Percentiles rank a stretch among this genome's conserved stretches.
Evolutionary conservation across 2,888 invertebrate genomes (phyloP).

Genomic region (Netelia inedita): DNA sequence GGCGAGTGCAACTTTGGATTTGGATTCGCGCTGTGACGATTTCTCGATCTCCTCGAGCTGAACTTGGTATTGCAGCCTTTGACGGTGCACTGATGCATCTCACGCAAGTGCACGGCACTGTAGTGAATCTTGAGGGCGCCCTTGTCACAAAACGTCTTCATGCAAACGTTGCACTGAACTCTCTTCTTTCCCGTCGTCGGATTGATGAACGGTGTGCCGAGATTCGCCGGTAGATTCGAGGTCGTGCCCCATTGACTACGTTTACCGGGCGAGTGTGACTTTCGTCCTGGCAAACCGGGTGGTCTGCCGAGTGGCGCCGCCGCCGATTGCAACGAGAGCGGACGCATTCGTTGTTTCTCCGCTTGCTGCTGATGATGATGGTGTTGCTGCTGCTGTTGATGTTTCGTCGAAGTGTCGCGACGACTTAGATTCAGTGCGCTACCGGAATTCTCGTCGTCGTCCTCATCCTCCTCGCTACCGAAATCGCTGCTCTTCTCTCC

Average conservation of each 20-base stretch:
- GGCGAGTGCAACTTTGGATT: constrained; percentile 99
- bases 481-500: constrained; percentile 86
- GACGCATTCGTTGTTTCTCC: constrained; percentile 75
- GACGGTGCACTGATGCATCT: constrained; percentile 99
- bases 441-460: constrained; percentile 88
- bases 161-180: constrained; percentile 98
- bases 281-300: constrained; percentile 86
- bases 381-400: constrained; percentile 56
- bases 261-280: constrained; percentile 91
- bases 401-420: constrained; percentile 81
- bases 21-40: constrained; percentile 98
- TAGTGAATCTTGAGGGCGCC: constrained; percentile 99
- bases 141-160: constrained; percentile 99
- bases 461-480: constrained; percentile 88
- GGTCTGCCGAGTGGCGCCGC: constrained; percentile 84
- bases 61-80: constrained; percentile 99
- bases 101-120: constrained; percentile 98
- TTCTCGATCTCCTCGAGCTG: constrained; percentile 97
- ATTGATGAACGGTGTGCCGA: constrained; percentile 96
- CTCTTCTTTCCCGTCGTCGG: constrained; percentile 98
- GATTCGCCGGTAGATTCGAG: constrained; percentile 91
- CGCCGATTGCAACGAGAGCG: constrained; percentile 83
- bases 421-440: constrained; percentile 89
- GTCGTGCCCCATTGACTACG: constrained; percentile 88
- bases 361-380: constrained; percentile 73